Evolutionary conservation across 2,888 invertebrate species (phyloP).

Genomic region (Trachelus troglodyta): DNA sequence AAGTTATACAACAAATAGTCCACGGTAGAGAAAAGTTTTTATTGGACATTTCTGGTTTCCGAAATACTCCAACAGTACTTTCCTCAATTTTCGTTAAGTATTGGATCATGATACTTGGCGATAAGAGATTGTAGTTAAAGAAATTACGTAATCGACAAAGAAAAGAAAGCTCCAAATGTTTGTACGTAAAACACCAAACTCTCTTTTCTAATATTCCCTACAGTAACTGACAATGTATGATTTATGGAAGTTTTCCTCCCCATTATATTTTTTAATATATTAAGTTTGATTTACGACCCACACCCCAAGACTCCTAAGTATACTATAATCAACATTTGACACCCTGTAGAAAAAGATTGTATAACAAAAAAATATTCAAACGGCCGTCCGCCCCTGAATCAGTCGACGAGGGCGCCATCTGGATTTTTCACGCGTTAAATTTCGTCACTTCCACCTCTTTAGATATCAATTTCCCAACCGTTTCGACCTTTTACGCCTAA

Average conservation of each 20-base stretch:
- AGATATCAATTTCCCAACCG: background rate
- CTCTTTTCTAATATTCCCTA: background rate
- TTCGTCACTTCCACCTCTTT: background rate
- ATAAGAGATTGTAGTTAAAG: background rate
- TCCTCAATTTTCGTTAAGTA: background rate
- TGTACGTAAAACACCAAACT: background rate
- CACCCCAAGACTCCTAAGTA: background rate
- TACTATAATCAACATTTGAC: background rate
- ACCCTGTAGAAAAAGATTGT: background rate
- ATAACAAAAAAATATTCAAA: background rate
- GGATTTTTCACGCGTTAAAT: background rate
- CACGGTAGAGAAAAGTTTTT: background rate
- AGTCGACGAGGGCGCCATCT: background rate
- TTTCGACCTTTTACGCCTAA: background rate
- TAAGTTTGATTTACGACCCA: background rate
- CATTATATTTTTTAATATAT: background rate
- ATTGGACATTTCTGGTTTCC: background rate
- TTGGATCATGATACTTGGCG: background rate
- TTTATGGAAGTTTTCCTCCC: background rate
- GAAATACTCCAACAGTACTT: background rate
- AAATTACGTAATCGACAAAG: background rate
- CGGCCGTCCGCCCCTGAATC: background rate
- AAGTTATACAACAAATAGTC: background rate
- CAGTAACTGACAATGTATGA: background rate
- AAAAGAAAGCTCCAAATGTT: background rate